These are phyloP conservation scores for Latrodectus hesperus DNA, from an alignment of 2,888 invertebrate genomes.

Conservation along the genomic window DNA sequence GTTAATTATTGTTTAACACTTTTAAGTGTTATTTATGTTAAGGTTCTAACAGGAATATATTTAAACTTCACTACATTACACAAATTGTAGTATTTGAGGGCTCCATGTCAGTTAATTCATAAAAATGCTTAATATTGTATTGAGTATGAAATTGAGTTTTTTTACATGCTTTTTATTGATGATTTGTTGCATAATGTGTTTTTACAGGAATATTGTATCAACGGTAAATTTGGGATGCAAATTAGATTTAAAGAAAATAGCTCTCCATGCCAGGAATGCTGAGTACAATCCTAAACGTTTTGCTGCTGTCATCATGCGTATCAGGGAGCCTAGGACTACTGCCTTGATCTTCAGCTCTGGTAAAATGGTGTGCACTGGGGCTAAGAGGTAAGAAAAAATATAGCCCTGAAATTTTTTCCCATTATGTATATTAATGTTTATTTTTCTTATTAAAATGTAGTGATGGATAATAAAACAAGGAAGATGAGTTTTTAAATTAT, in stretches of 20 bases:
- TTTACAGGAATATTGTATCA: conserved; percentile 77
- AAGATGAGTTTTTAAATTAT: no score
- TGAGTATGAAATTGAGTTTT: no score
- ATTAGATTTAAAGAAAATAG: conserved; percentile 78
- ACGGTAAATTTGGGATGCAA: conserved; percentile 78
- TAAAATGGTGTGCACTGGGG: conserved; percentile 80
- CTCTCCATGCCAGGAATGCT: conserved; percentile 78
- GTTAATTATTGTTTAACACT: no score
- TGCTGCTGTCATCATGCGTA: conserved; percentile 80
- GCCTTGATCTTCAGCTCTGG: conserved; percentile 79
- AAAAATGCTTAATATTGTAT: no score
- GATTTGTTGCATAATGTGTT: no score
- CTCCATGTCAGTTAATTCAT: no score
- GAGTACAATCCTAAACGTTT: conserved; percentile 80
- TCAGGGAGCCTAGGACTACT: conserved; percentile 79
- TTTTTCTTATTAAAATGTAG: not conserved
- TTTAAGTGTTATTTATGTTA: no score
- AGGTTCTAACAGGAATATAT: no score
- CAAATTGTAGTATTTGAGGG: no score
- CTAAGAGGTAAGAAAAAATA: conserved; percentile 75
- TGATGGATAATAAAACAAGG: not conserved
- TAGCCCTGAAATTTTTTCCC: no score
- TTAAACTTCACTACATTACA: no score
- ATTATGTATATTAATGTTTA: not conserved
- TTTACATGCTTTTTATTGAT: no score